Conservation (phyloP, 2,797 vertebrate species). For the Pangasius larnaudii region DNA sequence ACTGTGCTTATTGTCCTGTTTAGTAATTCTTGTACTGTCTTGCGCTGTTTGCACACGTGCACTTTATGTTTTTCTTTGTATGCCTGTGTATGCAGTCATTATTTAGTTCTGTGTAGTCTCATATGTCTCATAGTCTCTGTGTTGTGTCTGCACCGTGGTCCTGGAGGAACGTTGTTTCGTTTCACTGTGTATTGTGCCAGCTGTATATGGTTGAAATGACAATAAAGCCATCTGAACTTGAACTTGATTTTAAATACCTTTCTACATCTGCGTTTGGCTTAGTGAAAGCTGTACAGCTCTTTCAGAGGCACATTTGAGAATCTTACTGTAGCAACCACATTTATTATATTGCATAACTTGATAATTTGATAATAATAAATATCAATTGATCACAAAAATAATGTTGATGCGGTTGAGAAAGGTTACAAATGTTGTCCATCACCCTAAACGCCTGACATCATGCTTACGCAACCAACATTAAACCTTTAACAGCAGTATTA, state of each 20-base stretch:
- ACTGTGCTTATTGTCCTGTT: too few relatives aligned
- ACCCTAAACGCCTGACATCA: neutral
- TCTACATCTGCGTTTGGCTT: neutral
- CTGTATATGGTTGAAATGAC: too few relatives aligned
- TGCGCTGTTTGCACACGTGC: too few relatives aligned
- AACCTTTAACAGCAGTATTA: neutral
- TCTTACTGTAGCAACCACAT: neutral
- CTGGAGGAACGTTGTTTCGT: too few relatives aligned
- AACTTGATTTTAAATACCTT: neutral
- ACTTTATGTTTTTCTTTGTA: too few relatives aligned
- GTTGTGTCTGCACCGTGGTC: too few relatives aligned
- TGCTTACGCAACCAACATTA: neutral
- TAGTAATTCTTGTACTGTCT: too few relatives aligned
- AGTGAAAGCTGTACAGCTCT: neutral
- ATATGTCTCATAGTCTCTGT: too few relatives aligned
- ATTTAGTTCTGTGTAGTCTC: too few relatives aligned
- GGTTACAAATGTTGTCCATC: neutral
- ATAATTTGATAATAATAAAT: neutral
- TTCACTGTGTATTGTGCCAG: too few relatives aligned
- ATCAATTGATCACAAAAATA: neutral
- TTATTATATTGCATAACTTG: neutral
- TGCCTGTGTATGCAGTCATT: too few relatives aligned
- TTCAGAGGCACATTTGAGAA: neutral
- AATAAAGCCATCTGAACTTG: too few relatives aligned
- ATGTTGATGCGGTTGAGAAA: neutral